A percentile compares a stretch with the other conserved stretches of the same genome.
phyloP scores from a whole-genome alignment of 2,797 vertebrate species.

The Leucoraja ocellata region DNA sequence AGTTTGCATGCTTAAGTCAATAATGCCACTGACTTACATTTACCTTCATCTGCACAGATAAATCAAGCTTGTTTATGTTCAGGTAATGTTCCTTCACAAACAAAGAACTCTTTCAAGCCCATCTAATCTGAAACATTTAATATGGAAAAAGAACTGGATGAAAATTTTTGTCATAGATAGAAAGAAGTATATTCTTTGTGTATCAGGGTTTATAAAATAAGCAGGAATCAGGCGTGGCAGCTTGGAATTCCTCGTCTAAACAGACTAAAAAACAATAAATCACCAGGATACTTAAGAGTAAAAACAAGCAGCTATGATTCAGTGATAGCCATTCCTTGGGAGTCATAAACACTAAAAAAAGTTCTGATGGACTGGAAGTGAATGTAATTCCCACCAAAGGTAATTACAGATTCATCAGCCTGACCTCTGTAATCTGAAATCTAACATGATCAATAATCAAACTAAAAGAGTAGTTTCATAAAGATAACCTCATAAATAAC shows the following conservation, averaged over 20 bases:
- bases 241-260: background rate
- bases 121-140: background rate
- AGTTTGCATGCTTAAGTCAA: background rate
- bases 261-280: background rate
- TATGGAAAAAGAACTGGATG: background rate
- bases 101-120: background rate
- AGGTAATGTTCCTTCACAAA: background rate
- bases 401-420: background rate
- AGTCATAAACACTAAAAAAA: background rate
- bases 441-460: background rate
- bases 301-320: background rate
- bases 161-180: background rate
- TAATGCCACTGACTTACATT: background rate
- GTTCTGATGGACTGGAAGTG: background rate
- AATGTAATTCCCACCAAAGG: background rate
- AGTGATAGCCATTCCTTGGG: background rate
- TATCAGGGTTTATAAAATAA: background rate
- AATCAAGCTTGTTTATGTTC: background rate
- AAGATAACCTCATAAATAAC: background rate
- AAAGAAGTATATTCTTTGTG: background rate
- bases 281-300: background rate
- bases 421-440: background rate
- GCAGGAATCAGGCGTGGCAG: background rate
- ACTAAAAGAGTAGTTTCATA: background rate
- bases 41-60: background rate